Base-by-base conservation (phyloP, 2,113 vertebrate species). In the Toxotes jaculatrix region DNA sequence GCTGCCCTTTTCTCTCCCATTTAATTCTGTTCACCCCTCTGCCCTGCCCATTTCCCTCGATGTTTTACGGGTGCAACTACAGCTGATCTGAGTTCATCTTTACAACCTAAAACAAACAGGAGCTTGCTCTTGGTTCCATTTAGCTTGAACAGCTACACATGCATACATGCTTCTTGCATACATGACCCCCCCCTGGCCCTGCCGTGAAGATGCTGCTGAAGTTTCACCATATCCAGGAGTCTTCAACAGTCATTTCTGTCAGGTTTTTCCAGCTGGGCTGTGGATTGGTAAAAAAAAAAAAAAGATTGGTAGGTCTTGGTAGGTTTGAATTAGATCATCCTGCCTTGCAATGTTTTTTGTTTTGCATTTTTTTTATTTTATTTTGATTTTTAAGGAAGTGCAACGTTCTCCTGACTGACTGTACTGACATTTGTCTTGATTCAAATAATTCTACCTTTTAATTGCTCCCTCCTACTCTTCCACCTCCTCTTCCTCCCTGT, bases 261-360 rank as follows among this genome's bases (percentile, higher is more conserved):
- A 51, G 72, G 71, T 70, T 63, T 57, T 82, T 83, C 74, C 80
- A 79, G 72, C 81, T 70, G 72, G 45, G 68, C 81, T 90, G 63
- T 82, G 83, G 87, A 91, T 90, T 90, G 89, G 83, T 93, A 75
- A 84, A 79, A 27, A 27, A 27, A 27, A 27, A 27, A 27, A 27
- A 27, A 84, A 76, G 51, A 79, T 83, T 83, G 82, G 81, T 84
- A 68, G 77, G 73, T 84, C 51, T 74, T 89, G 83, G 74, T 95
- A 89, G 89, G 88, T 93, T 91, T 94, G 76, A 93, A 95, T 95
- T 96, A 95, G 95, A 96, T 96, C 94, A 95, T 96, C 95, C 94
- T 94, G 90, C 88, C 85, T 92, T 88, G 93, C 91, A 88, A 79
- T 95, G 89, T 92, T 89, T 79, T 43, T 77, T 86, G 31, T 82